phyloP scores from a whole-genome alignment of 2,113 vertebrate species.

The Hippocampus abdominalis region DNA sequence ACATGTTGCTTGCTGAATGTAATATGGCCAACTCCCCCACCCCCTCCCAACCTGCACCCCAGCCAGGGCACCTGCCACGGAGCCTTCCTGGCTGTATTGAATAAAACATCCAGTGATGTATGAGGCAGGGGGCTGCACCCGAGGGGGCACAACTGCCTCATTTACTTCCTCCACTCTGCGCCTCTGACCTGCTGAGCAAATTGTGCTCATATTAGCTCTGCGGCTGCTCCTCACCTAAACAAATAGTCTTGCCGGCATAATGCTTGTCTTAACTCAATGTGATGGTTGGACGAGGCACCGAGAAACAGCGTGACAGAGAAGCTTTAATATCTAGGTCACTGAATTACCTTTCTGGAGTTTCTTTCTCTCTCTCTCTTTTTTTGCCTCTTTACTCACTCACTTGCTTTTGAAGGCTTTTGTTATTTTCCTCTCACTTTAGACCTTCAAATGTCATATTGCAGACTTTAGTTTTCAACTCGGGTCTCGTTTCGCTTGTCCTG shows the following conservation, averaged over 20 bases:
- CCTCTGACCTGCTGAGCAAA: conserved; percentile 76
- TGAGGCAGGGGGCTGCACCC: conserved; percentile 71
- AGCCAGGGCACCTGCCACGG: conserved; percentile 72
- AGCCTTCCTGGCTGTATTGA: conserved; percentile 73
- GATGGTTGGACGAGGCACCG: conserved; percentile 61
- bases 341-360: conserved; percentile 64
- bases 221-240: conserved; percentile 74
- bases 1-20: conserved; percentile 61
- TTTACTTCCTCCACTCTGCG: conserved; percentile 72
- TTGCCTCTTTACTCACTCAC: conserved; percentile 33
- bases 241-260: conserved; percentile 72
- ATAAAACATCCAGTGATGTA: conserved; percentile 80
- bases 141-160: conserved; percentile 73
- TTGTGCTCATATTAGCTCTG: conserved; percentile 76
- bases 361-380: conserved; percentile 27
- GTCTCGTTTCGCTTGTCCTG: conserved; percentile 15
- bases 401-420: conserved; percentile 31
- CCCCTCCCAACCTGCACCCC: conserved; percentile 19
- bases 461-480: conserved; percentile 9
- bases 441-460: conserved; percentile 27
- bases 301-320: conserved; percentile 49
- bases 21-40: conserved; percentile 57
- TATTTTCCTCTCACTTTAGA: conserved; percentile 21
- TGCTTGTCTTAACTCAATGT: conserved; percentile 70
- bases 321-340: conserved; percentile 74